Base-by-base conservation (phyloP, 2,113 vertebrate species). In the Tauraco erythrolophus region DNA sequence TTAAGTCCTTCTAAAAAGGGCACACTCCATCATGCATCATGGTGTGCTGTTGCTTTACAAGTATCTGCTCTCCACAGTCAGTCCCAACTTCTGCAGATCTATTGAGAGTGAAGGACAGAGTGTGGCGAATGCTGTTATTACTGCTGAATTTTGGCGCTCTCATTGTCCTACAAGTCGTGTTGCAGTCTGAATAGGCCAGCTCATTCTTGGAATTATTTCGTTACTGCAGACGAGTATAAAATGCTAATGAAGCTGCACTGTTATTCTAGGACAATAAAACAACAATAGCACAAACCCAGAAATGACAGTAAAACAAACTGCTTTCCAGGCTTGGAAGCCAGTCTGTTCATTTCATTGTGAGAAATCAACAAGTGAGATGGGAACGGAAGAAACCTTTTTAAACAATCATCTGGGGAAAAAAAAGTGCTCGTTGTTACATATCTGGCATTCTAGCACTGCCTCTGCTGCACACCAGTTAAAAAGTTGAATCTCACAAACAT, bases 371-470 rank as follows among this genome's bases (percentile, higher is more conserved):
- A 85, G 84, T 95, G 90, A 92, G 79, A 88, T 92, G 33, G 21
- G 7, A 71, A 68, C 41, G 80, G 72, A 86, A 90, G 81, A 95
- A 97, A 95, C 61, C 18, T 72, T 97, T 97, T 96, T 88, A 93
- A 88, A 94, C 50, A 69, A 88, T 84, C 22, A 82, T 76, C 89
- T 76, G 76, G 93, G 92, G 77, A 88, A 78, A 88, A 92, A 92
- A 97, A 94, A 96, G 65, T 93, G 89, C 89, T 93, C 16, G 5
- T 83, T 90, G 77, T 84, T 89, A 8, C 39, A 94, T 81, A 62
- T 94, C 97, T 97, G 82, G 84, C 37, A 91, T 94, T 92, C 89
- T 80, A 92, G 94, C 64, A 94, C 77, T 96, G 85, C 92, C 64
- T 95, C 90, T 89, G 84, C 77, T 91, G 91, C 95, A 89, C 46